Conservation (phyloP, 1,140 invertebrate genomes). For the Tetragonula clypearis region DNA sequence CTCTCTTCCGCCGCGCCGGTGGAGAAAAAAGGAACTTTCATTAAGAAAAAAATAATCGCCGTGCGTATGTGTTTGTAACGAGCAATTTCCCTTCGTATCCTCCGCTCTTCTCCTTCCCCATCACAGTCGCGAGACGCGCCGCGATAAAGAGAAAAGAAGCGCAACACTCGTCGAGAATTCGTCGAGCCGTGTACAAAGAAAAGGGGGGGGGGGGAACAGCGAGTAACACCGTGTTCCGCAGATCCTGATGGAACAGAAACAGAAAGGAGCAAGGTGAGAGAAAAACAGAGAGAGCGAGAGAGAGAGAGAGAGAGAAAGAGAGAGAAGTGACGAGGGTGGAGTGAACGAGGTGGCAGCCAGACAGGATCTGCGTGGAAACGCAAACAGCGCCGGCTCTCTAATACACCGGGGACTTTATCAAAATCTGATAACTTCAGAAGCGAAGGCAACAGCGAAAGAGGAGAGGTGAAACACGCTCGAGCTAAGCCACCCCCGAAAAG, state of each 20-base stretch:
- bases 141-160: neutral
- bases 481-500: conserved; percentile 71
- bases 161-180: neutral
- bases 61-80: neutral
- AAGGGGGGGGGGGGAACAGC: neutral
- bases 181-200: conserved; percentile 1
- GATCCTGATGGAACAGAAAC: conserved; percentile 11
- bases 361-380: conserved; percentile 70
- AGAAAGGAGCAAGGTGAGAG: neutral
- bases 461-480: conserved; percentile 57
- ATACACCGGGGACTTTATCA: conserved; percentile 76
- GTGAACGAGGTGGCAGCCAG: conserved; percentile 57
- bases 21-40: neutral
- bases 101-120: neutral
- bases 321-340: conserved; percentile 28
- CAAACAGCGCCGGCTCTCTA: conserved; percentile 65
- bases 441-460: conserved; percentile 62
- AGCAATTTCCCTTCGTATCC: neutral
- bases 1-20: neutral
- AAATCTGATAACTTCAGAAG: conserved; percentile 75
- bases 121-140: neutral
- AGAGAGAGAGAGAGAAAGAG: conserved; percentile 15
- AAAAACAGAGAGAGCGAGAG: conserved; percentile 13
- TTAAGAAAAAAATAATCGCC: neutral
- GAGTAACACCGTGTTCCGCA: neutral